These are phyloP conservation scores for Eulemur albifrons DNA, from an alignment of 2,797 vertebrate species.

Conservation along the genomic window DNA sequence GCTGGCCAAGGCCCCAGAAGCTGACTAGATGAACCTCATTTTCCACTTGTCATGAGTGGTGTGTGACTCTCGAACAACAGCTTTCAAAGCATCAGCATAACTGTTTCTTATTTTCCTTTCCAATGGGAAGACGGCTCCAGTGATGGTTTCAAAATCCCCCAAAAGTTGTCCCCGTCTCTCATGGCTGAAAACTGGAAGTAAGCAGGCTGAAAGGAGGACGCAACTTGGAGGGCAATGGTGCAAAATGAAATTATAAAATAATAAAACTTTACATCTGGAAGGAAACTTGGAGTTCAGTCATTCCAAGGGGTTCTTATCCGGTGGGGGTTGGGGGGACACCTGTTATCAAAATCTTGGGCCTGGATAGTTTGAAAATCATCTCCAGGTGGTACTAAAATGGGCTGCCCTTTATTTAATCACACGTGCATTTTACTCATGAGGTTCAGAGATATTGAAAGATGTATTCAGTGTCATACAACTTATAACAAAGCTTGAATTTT, in stretches of 20 bases:
- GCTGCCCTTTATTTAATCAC: not conserved
- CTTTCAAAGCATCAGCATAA: not conserved
- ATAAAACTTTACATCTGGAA: not conserved
- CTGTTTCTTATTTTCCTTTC: not conserved
- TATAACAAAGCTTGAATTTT: not conserved
- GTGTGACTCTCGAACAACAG: not conserved
- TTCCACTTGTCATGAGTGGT: not conserved
- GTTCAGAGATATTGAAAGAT: not conserved
- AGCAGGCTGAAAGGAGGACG: not conserved
- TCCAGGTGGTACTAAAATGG: not conserved
- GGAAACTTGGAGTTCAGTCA: not conserved
- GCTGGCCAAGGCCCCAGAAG: no score
- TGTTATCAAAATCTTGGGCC: not conserved
- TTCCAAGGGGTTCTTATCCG: not conserved
- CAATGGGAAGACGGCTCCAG: not conserved
- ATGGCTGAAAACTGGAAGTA: not conserved
- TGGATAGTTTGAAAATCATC: not conserved
- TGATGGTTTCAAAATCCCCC: not conserved
- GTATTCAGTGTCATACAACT: not conserved
- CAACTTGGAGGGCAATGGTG: not conserved
- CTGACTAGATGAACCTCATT: not conserved
- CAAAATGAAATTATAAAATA: not conserved
- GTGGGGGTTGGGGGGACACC: rapidly evolving
- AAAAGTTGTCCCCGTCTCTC: not conserved
- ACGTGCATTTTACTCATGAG: not conserved